These are phyloP conservation scores for Leptinotarsa rubiginosa DNA, from an alignment of 2,888 invertebrate species.

Conservation along the genomic window DNA sequence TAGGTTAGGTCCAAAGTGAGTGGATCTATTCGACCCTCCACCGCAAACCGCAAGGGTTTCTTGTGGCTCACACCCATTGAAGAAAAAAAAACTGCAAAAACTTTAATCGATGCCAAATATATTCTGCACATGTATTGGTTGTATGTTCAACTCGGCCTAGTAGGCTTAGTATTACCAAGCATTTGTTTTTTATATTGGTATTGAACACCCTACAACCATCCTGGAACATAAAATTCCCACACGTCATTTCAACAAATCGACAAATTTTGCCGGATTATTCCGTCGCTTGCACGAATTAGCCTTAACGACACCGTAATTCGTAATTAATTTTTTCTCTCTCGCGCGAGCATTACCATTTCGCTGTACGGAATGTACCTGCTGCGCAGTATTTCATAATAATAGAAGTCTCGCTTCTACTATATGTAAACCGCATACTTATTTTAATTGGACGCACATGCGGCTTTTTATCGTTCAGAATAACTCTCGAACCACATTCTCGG, in stretches of 20 bases:
- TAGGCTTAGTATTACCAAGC: too few relatives aligned
- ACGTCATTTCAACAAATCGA: neutral
- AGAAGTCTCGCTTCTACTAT: constrained; percentile 33
- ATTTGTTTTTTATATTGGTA: too few relatives aligned
- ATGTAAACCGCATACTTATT: constrained; percentile 38
- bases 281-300: neutral
- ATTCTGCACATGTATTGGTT: too few relatives aligned
- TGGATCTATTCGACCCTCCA: too few relatives aligned
- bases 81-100: too few relatives aligned
- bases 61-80: too few relatives aligned
- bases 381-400: constrained; percentile 38
- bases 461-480: constrained; percentile 39
- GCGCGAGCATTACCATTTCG: constrained; percentile 8
- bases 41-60: too few relatives aligned
- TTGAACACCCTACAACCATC: too few relatives aligned
- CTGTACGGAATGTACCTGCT: constrained; percentile 24
- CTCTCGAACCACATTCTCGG: constrained; percentile 22
- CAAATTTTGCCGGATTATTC: neutral
- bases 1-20: too few relatives aligned
- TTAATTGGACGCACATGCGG: constrained; percentile 46
- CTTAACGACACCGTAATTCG: constrained; percentile 9
- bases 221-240: too few relatives aligned
- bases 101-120: too few relatives aligned
- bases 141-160: too few relatives aligned
- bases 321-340: constrained; percentile 18